phyloP scores from a whole-genome alignment of 2,113 vertebrate species.

The Colinus virginianus region DNA sequence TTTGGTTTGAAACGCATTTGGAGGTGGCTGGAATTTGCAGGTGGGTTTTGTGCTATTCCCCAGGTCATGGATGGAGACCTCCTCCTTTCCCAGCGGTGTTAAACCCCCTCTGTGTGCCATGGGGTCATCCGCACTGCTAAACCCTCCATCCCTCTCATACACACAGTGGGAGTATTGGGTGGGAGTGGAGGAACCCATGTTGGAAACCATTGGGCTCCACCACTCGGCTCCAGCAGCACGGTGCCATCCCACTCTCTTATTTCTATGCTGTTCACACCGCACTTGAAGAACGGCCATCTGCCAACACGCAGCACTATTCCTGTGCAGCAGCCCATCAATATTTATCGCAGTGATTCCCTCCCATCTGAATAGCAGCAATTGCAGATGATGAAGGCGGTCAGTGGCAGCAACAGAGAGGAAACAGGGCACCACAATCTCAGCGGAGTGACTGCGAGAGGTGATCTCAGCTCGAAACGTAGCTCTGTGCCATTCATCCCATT shows the following conservation, averaged over 20 bases:
- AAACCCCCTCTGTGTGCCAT: rapidly evolving
- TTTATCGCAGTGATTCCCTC: conserved; percentile 37
- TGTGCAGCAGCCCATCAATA: neutral
- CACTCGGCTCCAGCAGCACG: rapidly evolving
- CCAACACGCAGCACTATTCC: neutral
- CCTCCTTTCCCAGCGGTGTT: neutral
- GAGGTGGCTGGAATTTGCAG: neutral
- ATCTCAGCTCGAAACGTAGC: neutral
- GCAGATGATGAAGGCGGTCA: neutral
- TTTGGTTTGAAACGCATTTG: neutral
- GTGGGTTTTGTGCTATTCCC: neutral
- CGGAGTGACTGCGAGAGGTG: neutral
- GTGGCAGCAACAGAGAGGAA: neutral
- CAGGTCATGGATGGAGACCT: neutral
- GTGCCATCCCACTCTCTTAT: neutral
- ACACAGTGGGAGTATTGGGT: too few species aligned
- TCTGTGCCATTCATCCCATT: conserved; percentile 30
- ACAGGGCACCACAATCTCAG: neutral
- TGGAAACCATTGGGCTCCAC: neutral
- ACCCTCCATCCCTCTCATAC: neutral
- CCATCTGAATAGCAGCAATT: neutral
- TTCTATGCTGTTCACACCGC: neutral
- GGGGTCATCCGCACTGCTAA: neutral
- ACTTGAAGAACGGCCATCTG: neutral
- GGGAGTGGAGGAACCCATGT: neutral